A percentile compares a stretch with the other conserved stretches of the same genome.
Conservation (phyloP, 2,888 invertebrate species). For the Tineola bisselliella region DNA sequence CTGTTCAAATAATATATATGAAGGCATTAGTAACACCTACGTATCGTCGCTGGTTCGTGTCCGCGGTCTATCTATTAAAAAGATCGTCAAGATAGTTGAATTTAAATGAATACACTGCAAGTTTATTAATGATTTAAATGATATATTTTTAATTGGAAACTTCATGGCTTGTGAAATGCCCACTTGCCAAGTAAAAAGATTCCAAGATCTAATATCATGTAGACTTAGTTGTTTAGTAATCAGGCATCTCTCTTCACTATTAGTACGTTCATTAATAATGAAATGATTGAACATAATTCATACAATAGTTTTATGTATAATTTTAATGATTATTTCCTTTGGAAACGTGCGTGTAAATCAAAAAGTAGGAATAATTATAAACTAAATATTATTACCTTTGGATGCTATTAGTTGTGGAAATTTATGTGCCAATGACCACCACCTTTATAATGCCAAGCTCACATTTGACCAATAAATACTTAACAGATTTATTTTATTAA, state of each 20-base stretch:
- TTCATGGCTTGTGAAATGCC: neutral
- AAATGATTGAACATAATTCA: neutral
- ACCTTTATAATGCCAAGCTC: neutral
- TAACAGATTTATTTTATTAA: too few relatives aligned
- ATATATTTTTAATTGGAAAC: slow-evolving; percentile 8
- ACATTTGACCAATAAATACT: too few relatives aligned
- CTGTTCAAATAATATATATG: neutral
- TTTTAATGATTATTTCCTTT: neutral
- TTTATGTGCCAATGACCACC: slow-evolving; percentile 1
- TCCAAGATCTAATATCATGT: neutral
- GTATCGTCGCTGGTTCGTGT: neutral
- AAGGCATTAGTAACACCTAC: neutral
- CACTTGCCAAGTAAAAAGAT: neutral
- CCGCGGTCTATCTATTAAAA: neutral
- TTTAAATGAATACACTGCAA: neutral
- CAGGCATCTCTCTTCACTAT: too few relatives aligned
- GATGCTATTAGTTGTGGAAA: slow-evolving; percentile 12
- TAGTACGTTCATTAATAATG: neutral
- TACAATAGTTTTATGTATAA: neutral
- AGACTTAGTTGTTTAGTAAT: neutral
- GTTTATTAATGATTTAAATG: slow-evolving; percentile 6
- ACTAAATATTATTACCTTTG: neutral
- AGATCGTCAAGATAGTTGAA: slow-evolving; percentile 6
- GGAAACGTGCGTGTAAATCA: neutral
- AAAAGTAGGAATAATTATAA: neutral